Evolutionary conservation across 2,113 vertebrate species (phyloP).

Genomic region (Aplodontia rufa): DNA sequence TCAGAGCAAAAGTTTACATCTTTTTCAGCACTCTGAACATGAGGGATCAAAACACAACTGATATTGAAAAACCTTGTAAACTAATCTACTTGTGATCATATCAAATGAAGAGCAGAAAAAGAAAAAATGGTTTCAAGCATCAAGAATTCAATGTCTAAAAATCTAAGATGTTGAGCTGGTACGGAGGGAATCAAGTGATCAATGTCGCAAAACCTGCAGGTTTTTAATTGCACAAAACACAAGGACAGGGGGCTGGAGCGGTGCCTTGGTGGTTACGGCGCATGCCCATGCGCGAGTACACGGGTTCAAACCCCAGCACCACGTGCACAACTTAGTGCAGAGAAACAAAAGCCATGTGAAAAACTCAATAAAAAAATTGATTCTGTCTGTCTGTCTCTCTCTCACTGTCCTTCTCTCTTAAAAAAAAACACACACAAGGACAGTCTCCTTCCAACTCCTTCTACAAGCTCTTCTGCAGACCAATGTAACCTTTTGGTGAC

Average conservation of each 20-base stretch:
- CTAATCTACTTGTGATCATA: background rate
- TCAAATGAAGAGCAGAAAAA: background rate
- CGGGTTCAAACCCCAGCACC: too few species aligned
- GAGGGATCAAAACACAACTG: background rate
- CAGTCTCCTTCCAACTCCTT: background rate
- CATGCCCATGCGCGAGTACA: too few species aligned
- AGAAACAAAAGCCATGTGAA: too few species aligned
- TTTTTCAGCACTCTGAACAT: background rate
- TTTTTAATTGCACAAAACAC: background rate
- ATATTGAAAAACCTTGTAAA: background rate
- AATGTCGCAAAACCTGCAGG: background rate
- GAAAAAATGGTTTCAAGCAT: conserved; percentile 11
- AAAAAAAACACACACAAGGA: too few species aligned
- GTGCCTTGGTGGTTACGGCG: too few species aligned
- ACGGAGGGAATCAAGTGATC: background rate
- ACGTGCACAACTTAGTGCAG: too few species aligned
- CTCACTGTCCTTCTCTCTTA: too few species aligned
- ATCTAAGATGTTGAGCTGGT: background rate
- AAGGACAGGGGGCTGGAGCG: too few species aligned
- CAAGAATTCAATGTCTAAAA: background rate
- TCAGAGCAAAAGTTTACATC: background rate
- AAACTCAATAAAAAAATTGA: too few species aligned
- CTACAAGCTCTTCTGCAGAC: background rate
- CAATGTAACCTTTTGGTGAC: background rate
- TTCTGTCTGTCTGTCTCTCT: too few species aligned